Base-by-base conservation (phyloP, 2,113 vertebrate species). In the Poeciliopsis retropinna region DNA sequence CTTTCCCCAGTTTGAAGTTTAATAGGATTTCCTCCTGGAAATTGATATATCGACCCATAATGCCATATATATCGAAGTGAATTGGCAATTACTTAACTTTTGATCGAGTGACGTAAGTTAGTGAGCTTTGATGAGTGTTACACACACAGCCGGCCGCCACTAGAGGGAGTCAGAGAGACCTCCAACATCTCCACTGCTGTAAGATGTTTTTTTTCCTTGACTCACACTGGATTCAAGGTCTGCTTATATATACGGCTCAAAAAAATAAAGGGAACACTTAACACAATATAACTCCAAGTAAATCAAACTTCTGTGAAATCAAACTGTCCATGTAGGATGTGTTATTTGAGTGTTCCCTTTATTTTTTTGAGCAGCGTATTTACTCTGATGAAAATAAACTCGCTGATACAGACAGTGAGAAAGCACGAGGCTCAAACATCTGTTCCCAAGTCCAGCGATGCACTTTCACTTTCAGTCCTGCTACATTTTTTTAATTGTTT, bases 101-200 rank as follows among this genome's bases (percentile, higher is more conserved):
- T n/a, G 3, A 17, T 14, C 1, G 17, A 47, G 44, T 19, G 17
- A 47, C 0, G 17, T 1, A 47, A 17, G 1, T 39, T 27, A n/a
- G 22, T 14, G 22, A 65, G 34, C 64, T 37, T 22, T n/a, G 25
- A 34, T 15, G 6, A 7, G 28, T 15, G 4, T 14, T 32, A n/a
- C 31, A 6, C n/a, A 60, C 27, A 3, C 37, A 22, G 19, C 0
- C 2, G n/a, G 19, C 0, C 2, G 28, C 88, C 90, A 92, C 88
- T 60, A 81, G 88, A 69, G 84, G 88, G 88, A 34, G 15, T 63
- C 76, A 66, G 54, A 68, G 74, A 78, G 80, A 4, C 0, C 32
- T 61, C 22, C 61, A 71, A 13, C 32, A 41, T 29, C 15, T 41
- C 60, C 19, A n/a, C 29, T 2, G 19, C n/a, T 32, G 30, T 17